These are phyloP conservation scores for Neelides sp. DNA, from an alignment of 1,140 invertebrate genomes.

Conservation along the genomic window DNA sequence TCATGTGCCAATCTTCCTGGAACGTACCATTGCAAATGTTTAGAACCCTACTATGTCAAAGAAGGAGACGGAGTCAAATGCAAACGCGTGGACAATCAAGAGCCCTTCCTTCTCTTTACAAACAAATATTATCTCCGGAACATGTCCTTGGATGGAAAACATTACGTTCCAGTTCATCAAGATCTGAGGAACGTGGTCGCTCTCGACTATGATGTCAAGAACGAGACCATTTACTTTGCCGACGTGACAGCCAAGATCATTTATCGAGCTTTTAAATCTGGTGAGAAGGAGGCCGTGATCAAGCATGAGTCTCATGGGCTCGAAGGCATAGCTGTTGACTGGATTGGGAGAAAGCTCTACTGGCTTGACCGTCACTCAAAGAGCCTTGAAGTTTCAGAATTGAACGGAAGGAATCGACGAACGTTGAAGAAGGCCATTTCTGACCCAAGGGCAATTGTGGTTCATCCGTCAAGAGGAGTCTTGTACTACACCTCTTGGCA, in stretches of 20 bases:
- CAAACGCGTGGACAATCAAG: constrained; percentile 66
- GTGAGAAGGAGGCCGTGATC: constrained; percentile 66
- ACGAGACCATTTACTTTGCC: constrained; percentile 80
- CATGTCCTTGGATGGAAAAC: constrained; percentile 73
- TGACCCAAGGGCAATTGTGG: constrained; percentile 83
- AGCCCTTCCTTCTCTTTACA: constrained; percentile 89
- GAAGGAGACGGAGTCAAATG: constrained; percentile 74
- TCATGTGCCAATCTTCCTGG: constrained; percentile 91
- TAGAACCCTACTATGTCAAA: constrained; percentile 79
- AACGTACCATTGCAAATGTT: constrained; percentile 90
- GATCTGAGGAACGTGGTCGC: constrained; percentile 94
- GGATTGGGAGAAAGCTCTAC: constrained; percentile 91
- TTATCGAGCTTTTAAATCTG: constrained; percentile 44
- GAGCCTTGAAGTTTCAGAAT: constrained; percentile 69
- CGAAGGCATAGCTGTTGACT: constrained; percentile 93
- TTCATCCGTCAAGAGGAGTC: constrained; percentile 88
- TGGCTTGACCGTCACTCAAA: constrained; percentile 94
- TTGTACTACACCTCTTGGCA: constrained; percentile 95
- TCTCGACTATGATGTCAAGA: constrained; percentile 76
- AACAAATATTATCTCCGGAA: constrained; percentile 97
- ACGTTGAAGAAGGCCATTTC: constrained; percentile 74
- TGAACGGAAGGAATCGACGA: constrained; percentile 80
- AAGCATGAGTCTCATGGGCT: constrained; percentile 84
- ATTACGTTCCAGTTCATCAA: constrained; percentile 80
- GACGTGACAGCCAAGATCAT: constrained; percentile 91